Base-by-base conservation (phyloP, 2,888 invertebrate genomes). In the Brassicogethes aeneus region DNA sequence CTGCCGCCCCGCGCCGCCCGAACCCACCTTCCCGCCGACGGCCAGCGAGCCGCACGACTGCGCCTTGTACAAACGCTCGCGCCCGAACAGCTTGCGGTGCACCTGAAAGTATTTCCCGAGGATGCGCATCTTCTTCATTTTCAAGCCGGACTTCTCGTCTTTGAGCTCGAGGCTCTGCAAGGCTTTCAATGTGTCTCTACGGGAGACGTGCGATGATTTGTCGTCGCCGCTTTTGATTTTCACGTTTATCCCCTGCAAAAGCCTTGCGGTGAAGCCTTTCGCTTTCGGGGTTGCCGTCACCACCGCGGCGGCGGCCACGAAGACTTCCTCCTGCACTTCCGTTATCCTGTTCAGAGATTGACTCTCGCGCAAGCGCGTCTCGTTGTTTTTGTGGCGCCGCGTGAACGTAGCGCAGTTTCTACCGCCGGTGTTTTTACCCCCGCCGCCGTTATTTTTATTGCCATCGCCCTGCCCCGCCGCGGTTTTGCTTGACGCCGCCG, bases 271-370 rank as follows among this genome's bases (percentile, higher is more conserved):
- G 23, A 74, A 64, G n/a, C 73, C 68, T 46, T 70, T 71, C 2
- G 68, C 64, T 45, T 71, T 72, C 12, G 70, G 67, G 7, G 66
- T 55, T 3, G 61, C 58, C 38, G 60, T 60, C 13, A 61, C 59
- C 3, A 63, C 64, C 29, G 62, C 57, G 17, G 62, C 45, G 2
- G 60, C 61, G 2, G 63, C 59, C 5, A 62, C 56, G 16, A 64
- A 62, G 15, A 65, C 59, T 40, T 80, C 83, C 64, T 87, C 87
- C 65, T 87, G 86, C 50, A 87, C 87, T 70, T 89, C 89, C 12
- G 87, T 87, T 49, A 89, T 88, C 48, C 88, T 77, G 66, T 88
- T 89, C 45, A 89, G 69, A 16, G 88, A 88, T 60, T 89, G 87
- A 53, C 86, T 87, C 69, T 89, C 88, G 7, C 88, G 74, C 41